phyloP scores from a whole-genome alignment of 2,113 vertebrate genomes.

The Eleginops maclovinus region DNA sequence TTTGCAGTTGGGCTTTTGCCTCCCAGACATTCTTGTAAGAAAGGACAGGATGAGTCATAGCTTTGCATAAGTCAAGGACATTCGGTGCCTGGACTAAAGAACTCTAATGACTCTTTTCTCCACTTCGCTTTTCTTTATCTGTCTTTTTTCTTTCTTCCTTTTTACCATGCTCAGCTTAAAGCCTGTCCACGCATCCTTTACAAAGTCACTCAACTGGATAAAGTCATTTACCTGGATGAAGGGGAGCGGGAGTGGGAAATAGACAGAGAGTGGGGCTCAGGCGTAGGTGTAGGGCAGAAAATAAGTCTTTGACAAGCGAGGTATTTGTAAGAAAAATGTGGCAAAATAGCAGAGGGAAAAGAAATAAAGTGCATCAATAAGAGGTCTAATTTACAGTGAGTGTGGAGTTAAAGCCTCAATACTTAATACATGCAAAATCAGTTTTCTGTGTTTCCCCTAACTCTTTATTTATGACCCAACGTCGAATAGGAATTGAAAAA shows the following conservation, averaged over 20 bases:
- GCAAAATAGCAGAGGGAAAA: slow-evolving; percentile 21
- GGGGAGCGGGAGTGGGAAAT: slow-evolving; percentile 31
- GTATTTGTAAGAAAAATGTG: slow-evolving; percentile 41
- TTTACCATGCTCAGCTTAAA: slow-evolving; percentile 77
- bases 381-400: not conserved
- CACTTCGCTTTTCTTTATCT: slow-evolving; percentile 65
- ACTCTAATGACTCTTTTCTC: slow-evolving; percentile 74
- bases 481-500: not conserved
- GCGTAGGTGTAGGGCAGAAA: not conserved
- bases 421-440: slow-evolving; percentile 15
- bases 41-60: slow-evolving; percentile 64
- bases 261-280: slow-evolving; percentile 6
- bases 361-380: not conserved
- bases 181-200: slow-evolving; percentile 64
- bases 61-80: slow-evolving; percentile 65
- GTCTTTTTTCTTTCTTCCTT: slow-evolving; percentile 47
- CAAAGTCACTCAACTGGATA: slow-evolving; percentile 79
- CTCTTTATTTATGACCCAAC: slow-evolving; percentile 8
- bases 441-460: not conserved
- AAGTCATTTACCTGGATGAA: slow-evolving; percentile 79
- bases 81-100: slow-evolving; percentile 52
- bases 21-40: slow-evolving; percentile 38
- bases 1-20: slow-evolving; percentile 12
- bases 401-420: not conserved
- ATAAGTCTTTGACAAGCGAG: slow-evolving; percentile 41